A percentile compares a stretch with the other conserved stretches of the same genome.
phyloP scores from a whole-genome alignment of 2,113 vertebrate genomes.

The Tachysurus fulvidraco region DNA sequence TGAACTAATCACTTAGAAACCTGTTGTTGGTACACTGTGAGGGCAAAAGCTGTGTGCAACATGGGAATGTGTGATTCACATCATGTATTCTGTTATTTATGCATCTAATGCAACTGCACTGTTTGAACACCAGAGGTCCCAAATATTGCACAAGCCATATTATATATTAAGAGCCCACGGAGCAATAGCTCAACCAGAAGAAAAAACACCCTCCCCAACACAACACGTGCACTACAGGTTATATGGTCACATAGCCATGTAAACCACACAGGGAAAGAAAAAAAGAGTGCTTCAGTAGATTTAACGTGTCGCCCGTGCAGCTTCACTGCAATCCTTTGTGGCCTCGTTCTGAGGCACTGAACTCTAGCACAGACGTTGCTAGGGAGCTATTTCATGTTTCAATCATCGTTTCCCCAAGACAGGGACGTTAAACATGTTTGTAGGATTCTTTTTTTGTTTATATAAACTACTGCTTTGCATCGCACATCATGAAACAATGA shows the following conservation, averaged over 20 bases:
- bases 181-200: not conserved
- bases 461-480: not conserved
- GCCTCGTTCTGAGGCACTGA: too few species aligned
- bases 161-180: not conserved
- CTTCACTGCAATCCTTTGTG: not conserved
- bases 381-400: not conserved
- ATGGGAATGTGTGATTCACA: not conserved
- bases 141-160: not conserved
- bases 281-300: not conserved
- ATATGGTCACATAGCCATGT: not conserved
- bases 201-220: not conserved
- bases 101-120: not conserved
- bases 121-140: constrained; percentile 19
- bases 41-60: not conserved
- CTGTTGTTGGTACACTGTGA: not conserved
- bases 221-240: not conserved
- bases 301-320: not conserved
- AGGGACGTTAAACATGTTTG: not conserved
- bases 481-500: not conserved
- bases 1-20: not conserved
- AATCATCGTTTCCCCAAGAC: too few species aligned
- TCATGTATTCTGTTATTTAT: not conserved
- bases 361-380: not conserved
- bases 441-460: not conserved
- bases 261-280: too few species aligned